Base-by-base conservation (phyloP, 1,140 invertebrate genomes). In the Potamilus streckersoni region DNA sequence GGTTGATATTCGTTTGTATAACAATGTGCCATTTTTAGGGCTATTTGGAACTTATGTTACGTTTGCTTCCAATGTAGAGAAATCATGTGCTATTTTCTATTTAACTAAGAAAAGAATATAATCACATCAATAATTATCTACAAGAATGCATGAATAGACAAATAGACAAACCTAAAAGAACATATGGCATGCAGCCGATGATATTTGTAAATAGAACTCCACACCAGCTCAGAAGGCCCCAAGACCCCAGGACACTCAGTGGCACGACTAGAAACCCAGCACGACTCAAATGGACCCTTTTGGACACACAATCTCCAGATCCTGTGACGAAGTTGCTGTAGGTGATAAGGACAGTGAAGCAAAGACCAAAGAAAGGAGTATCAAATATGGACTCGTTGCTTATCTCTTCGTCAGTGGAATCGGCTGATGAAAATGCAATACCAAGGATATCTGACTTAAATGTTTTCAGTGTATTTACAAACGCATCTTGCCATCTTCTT, bases 321-420 rank as follows among this genome's bases (percentile, higher is more conserved):
- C 64, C 49, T 19, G 68, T 31, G n/a, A 74, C 19, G 13, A 74
- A 56, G 20, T 65, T 65, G n/a, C 58, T 58, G 61, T 74, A 74
- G 17, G 72, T 74, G 6, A 74, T 38, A 49, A 74, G 68, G 5
- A 74, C 72, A 6, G 72, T 68, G 66, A 74, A 74, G 12, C 67
- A 64, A 23, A 74, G 62, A 15, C 56, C 58, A 19, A 74, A 74
- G 23, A 67, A 74, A 1, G 64, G 72, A 20, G 67, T 74, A 27
- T 74, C 72, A 58, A 74, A 67, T 31, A 68, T 67, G 3, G 72
- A 61, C 31, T 74, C 72, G 20, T 67, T 68, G 27, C 66, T 59
- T n/a, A 74, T 56, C 31, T 68, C 64, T 16, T 74, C 72, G 57
- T 74, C 67, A 23, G 68, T 61, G 4, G 72, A 57, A 4, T 58